Base-by-base conservation (phyloP, 2,113 vertebrate species). In the human region DNA sequence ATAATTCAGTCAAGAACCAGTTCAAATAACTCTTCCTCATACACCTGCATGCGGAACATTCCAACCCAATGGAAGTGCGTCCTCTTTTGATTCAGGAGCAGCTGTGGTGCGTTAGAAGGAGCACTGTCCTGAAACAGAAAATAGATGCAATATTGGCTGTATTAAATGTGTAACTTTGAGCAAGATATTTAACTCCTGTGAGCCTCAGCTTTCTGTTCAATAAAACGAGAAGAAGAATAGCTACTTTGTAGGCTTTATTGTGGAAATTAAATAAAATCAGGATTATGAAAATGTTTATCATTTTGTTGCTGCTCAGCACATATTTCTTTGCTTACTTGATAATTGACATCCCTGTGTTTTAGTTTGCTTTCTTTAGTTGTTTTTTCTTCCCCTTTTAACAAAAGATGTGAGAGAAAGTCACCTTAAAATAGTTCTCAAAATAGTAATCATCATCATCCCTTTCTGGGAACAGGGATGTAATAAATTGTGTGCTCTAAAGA, bases 1-100 rank as follows among this genome's bases (percentile, higher is more conserved):
- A 10, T 75, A 96, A 95, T 94, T 97, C 92, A 59, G 45, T 68
- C 78, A 84, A 97, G 80, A 86, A 70, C 61, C 93, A 89, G n/a
- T 87, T 93, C 57, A 72, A 66, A 86, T 68, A 57, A 45, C 57
- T 93, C 59, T 6, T 64, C 27, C 45, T 95, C 57, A 75, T 68
- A 52, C 92, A 73, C 48, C 66, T 79, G 35, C 18, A 72, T 59
- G 57, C 35, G 88, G 38, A 89, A 78, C 45, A 72, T 81, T 72
- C 81, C 52, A 92, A 45, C 25, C 57, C 70, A 27, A 17, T 82
- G 87, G 38, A 81, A 90, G 18, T 48, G 6, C n/a, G 76, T 76
- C 61, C 38, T 96, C 61, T 76, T 81, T 68, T 45, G 59, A 86
- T 75, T 14, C 72, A 82, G 52, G 22, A 75, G 80, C 61, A 68